Conservation (phyloP, 2,888 invertebrate species). For the Rhagonycha lutea region DNA sequence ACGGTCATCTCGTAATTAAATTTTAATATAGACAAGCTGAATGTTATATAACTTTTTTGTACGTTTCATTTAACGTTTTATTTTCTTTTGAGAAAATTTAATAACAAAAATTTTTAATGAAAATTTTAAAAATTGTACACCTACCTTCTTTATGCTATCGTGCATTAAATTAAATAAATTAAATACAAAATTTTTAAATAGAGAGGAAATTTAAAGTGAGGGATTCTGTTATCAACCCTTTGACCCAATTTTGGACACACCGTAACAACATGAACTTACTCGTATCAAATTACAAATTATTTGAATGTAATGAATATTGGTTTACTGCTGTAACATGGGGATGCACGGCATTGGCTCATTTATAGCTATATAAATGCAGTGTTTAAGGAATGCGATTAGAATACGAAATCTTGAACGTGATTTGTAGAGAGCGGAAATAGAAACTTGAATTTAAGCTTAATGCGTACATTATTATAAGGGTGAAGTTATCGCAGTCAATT, state of each 20-base stretch:
- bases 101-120: background rate
- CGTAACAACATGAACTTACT: background rate
- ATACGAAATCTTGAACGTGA: constrained; percentile 21
- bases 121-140: background rate
- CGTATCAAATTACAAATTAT: background rate
- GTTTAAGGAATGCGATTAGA: constrained; percentile 19
- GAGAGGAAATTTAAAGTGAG: background rate
- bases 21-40: constrained; percentile 17
- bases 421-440: constrained; percentile 27
- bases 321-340: background rate
- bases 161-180: background rate
- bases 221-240: background rate
- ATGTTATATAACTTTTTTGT: constrained; percentile 15
- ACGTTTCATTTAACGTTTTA: background rate
- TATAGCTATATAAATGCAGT: constrained; percentile 18
- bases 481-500: background rate
- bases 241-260: background rate
- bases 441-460: constrained; percentile 20
- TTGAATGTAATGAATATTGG: background rate
- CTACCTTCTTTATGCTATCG: background rate
- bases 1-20: constrained; percentile 23
- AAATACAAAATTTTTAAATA: background rate
- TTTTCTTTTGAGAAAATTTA: background rate
- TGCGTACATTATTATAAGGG: background rate
- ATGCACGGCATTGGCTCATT: background rate